Evolutionary conservation across 1,140 invertebrate species (phyloP).

Genomic region (Cotesia glomerata): DNA sequence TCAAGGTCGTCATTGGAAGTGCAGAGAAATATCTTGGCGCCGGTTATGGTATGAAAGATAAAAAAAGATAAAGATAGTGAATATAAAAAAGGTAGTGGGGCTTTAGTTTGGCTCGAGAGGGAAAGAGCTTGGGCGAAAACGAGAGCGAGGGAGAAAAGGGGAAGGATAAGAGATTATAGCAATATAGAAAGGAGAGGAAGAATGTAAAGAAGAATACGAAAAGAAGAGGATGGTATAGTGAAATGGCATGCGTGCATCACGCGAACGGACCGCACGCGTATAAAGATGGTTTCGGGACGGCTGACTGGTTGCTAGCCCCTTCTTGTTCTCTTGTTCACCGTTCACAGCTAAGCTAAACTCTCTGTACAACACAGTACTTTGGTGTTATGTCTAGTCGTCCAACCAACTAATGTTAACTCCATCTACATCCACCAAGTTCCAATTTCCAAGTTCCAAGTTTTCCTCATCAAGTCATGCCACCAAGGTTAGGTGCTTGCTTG

Average conservation of each 20-base stretch:
- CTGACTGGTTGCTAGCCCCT: constrained; percentile 19
- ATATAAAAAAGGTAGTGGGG: no score
- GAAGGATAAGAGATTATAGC: neutral
- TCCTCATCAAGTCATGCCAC: constrained; percentile 22
- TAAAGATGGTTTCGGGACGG: constrained; percentile 49
- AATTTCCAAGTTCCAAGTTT: no score
- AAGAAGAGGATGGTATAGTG: constrained; percentile 26
- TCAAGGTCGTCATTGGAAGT: neutral
- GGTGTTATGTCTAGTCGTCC: neutral
- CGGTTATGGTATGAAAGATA: neutral
- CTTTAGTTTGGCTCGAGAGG: neutral
- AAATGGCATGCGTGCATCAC: constrained; percentile 51
- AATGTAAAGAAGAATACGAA: constrained; percentile 11
- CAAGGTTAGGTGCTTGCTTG: no score
- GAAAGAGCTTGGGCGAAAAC: neutral
- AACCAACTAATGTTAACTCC: neutral
- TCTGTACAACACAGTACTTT: neutral
- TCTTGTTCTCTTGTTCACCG: constrained; percentile 8
- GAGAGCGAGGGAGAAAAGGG: constrained; percentile 2
- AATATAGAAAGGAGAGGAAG: constrained; percentile 8
- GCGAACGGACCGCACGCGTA: constrained; percentile 55
- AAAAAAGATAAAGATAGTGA: no score
- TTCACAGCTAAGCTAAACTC: neutral
- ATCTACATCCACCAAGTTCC: no score
- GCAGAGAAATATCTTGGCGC: constrained; percentile 30